Conservation (phyloP, 2,113 vertebrate species). For the Protobothrops mucrosquamatus region DNA sequence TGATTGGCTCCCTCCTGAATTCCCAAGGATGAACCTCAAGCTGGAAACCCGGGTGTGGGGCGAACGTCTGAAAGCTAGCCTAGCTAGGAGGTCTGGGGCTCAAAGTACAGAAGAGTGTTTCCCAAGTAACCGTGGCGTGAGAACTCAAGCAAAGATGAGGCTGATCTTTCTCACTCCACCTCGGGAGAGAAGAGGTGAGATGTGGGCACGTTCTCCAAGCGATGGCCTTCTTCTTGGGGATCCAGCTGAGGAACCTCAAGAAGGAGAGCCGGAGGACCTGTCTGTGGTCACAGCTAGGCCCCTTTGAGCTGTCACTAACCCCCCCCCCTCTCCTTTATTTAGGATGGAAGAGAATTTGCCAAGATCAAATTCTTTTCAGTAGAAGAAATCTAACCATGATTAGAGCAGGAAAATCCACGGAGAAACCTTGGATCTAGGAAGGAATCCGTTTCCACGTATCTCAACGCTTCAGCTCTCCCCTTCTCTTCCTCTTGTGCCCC, state of each 20-base stretch:
- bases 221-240: background rate
- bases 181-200: background rate
- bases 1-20: background rate
- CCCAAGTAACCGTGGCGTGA: background rate
- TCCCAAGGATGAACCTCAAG: background rate
- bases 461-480: background rate
- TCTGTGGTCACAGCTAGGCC: too few relatives aligned
- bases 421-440: rapidly evolving
- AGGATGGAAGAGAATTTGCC: background rate
- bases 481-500: background rate
- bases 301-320: background rate
- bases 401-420: background rate
- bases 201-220: rapidly evolving
- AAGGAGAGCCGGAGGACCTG: rapidly evolving
- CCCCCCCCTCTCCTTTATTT: background rate
- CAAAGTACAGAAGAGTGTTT: rapidly evolving
- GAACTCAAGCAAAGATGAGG: slow-evolving; percentile 8
- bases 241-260: background rate
- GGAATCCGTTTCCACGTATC: background rate
- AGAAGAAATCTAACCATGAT: background rate
- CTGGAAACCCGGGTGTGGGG: background rate
- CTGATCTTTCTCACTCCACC: rapidly evolving
- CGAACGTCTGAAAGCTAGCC: background rate
- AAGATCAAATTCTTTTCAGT: rapidly evolving
- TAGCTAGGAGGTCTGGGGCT: rapidly evolving